Evolutionary conservation across 2,113 vertebrate species (phyloP).

Genomic region (Trematocara nigrifrons): DNA sequence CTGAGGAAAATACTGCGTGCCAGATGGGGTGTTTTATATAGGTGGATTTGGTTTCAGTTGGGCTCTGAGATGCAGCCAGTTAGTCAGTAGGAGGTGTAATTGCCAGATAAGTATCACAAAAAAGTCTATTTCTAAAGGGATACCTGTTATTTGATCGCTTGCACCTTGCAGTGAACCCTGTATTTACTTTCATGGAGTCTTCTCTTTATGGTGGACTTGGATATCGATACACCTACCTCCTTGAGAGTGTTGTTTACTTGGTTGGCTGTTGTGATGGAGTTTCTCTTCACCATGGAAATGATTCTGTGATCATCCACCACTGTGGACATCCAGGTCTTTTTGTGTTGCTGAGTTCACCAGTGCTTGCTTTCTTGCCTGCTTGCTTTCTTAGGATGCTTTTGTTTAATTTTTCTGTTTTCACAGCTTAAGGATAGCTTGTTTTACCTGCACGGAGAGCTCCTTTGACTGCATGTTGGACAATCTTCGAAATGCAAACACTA

Average conservation of each 20-base stretch:
- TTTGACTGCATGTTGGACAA: not conserved
- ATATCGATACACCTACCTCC: not conserved
- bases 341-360: not conserved
- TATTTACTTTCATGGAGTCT: not conserved
- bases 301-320: not conserved
- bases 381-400: not conserved
- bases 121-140: too few species aligned
- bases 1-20: too few species aligned
- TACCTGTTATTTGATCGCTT: not conserved
- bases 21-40: too few species aligned
- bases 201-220: not conserved
- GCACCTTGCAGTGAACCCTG: not conserved
- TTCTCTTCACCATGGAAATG: not conserved
- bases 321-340: not conserved
- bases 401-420: not conserved
- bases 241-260: not conserved
- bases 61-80: too few species aligned
- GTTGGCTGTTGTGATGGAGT: not conserved
- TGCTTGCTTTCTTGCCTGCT: not conserved
- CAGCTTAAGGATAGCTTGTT: not conserved
- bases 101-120: too few species aligned
- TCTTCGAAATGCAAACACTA: not conserved
- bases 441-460: not conserved
- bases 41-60: too few species aligned
- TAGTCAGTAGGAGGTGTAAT: too few species aligned